Base-by-base conservation (phyloP, 2,797 vertebrate genomes). In the Lepus oiostolus region DNA sequence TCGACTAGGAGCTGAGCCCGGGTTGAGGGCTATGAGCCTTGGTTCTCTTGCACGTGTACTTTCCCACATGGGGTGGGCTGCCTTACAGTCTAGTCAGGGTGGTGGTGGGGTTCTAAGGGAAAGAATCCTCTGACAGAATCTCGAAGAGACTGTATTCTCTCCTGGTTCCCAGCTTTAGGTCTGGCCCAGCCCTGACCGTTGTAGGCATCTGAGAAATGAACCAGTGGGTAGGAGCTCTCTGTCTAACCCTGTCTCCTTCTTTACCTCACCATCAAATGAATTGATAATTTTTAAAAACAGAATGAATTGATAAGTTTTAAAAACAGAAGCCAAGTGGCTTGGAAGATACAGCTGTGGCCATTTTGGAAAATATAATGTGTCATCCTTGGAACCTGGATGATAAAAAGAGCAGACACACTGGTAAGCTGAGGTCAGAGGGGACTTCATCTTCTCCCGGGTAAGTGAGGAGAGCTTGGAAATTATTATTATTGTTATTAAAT, bases 301-400 rank as follows among this genome's bases (percentile, higher is more conserved):
- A 47, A 47, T 10, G 42, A 47, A 47, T 47, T 47, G 54, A 58
- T 58, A 17, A 58, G 4, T 58, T 58, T 58, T 58, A 58, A 16
- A 58, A 58, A 17, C 71, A 88, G 71, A 71, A 71, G 65, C 28
- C 67, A 92, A 42, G 32, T 47, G 28, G 9, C 47, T 26, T 77
- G 32, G n/a, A 19, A 74, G 32, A 80, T 79, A 89, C 35, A 84
- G 32, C 32, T 83, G 8, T 79, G 47, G 28, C n/a, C 38, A 80
- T 88, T 92, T 88, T 88, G 65, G 67, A 74, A 90, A 80, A 71
- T 67, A n/a, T 58, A 85, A 58, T 67, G 71, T 75, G 1, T 17
- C 28, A 58, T 58, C 10, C 47, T 24, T 50, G 50, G 28, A 77
- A 85, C 30, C n/a, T 89, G 17, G 58, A 17, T 35, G 30, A 79